Evolutionary conservation across 37 sponge, comb jelly and placozoan genomes (phyloP).

Genomic region (Beroe ovata): DNA sequence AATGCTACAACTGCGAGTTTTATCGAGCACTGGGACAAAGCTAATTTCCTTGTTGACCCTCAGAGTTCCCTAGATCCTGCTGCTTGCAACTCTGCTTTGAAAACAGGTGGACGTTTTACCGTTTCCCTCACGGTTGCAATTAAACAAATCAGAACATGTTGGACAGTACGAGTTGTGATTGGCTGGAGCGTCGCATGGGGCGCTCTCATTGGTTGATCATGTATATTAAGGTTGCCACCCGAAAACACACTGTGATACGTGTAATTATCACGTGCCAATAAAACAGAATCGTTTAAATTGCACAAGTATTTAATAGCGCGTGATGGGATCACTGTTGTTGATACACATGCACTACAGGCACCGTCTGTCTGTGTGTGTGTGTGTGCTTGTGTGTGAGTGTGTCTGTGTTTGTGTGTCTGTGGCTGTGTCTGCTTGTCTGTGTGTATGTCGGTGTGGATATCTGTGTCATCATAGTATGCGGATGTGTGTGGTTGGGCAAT

Average conservation of each 20-base stretch:
- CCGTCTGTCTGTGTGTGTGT: too few species aligned
- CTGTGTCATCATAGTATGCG: too few species aligned
- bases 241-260: background rate
- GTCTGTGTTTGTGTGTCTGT: too few species aligned
- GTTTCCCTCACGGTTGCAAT: constrained; percentile 6
- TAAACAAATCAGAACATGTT: constrained; percentile 41
- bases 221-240: background rate
- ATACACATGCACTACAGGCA: too few species aligned
- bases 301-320: constrained; percentile 36
- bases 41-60: background rate
- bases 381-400: too few species aligned
- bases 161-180: background rate
- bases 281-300: constrained; percentile 29
- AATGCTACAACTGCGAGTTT: background rate
- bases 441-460: too few species aligned
- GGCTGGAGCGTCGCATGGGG: background rate
- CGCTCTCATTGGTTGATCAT: background rate
- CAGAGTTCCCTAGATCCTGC: background rate
- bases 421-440: too few species aligned
- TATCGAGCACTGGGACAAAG: background rate
- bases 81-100: constrained; percentile 2
- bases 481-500: too few species aligned
- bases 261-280: constrained; percentile 33
- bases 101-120: constrained; percentile 31
- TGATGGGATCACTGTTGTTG: too few species aligned